Evolutionary conservation across 2,888 invertebrate genomes (phyloP).

Genomic region (Tenodera sinensis): DNA sequence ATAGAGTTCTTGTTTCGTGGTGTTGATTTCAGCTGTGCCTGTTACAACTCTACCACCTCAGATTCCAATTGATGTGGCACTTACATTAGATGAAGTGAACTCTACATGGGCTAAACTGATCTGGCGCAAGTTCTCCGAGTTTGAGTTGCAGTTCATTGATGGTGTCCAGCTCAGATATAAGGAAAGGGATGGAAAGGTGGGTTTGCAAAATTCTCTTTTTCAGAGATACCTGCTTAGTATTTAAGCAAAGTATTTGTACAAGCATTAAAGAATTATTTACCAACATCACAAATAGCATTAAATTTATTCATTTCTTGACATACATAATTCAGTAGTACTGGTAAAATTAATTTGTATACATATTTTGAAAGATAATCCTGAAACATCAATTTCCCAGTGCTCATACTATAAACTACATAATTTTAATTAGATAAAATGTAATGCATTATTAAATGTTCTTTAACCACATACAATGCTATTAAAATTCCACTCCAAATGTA

Average conservation of each 20-base stretch:
- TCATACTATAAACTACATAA: no score
- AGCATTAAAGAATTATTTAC: not conserved
- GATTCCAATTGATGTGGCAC: constrained; percentile 67
- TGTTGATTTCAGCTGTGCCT: constrained; percentile 27
- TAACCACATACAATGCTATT: no score
- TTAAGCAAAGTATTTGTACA: not conserved
- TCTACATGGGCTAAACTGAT: constrained; percentile 72
- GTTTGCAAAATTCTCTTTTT: not conserved
- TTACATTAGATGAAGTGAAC: constrained; percentile 70
- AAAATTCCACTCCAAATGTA: no score
- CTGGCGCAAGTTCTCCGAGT: constrained; percentile 79
- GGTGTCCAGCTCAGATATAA: constrained; percentile 85
- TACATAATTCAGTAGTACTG: no score
- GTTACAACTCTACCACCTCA: constrained; percentile 56
- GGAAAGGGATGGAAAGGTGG: constrained; percentile 67
- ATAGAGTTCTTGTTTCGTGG: not conserved
- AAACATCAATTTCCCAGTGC: no score
- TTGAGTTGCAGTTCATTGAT: constrained; percentile 80
- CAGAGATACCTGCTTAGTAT: no score
- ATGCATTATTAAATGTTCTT: no score
- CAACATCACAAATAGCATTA: not conserved
- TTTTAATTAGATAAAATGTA: no score
- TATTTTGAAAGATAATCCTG: no score
- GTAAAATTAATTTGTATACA: no score
- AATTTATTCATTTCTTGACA: not conserved